These are phyloP conservation scores for Rhinopomastus cyanomelas DNA, from an alignment of 2,113 vertebrate genomes.

Conservation along the genomic window DNA sequence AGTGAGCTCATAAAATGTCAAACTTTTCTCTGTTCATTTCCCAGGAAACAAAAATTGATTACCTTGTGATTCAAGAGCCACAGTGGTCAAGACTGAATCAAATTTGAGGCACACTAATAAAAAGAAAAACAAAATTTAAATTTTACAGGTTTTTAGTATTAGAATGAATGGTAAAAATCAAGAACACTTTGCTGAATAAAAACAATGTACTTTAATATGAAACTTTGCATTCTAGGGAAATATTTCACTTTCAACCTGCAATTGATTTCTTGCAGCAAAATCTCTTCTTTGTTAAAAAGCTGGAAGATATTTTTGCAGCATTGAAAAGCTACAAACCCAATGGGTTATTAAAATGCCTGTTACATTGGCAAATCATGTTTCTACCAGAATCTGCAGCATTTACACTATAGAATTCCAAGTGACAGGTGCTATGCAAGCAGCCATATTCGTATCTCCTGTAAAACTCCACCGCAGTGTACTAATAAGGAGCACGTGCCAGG, in stretches of 20 bases:
- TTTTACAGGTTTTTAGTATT: conserved; percentile 21
- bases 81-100: conserved; percentile 49
- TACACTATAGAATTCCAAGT: conserved; percentile 34
- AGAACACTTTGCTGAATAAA: conserved; percentile 6
- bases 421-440: conserved; percentile 31
- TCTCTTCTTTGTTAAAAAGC: neutral
- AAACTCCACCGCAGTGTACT: neutral
- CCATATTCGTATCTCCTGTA: neutral
- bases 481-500: neutral
- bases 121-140: conserved; percentile 26
- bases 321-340: neutral
- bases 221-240: neutral
- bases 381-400: conserved; percentile 37
- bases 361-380: conserved; percentile 38
- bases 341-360: neutral
- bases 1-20: conserved; percentile 60
- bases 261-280: neutral
- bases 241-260: neutral
- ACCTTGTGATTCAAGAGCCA: conserved; percentile 18
- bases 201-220: neutral
- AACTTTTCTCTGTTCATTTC: conserved; percentile 53
- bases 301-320: conserved; percentile 13
- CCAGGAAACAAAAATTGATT: conserved; percentile 46
- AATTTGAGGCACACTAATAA: conserved; percentile 44
- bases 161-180: neutral